Base-by-base conservation (phyloP, 1,140 invertebrate species). In the Acromyrmex echinatior region DNA sequence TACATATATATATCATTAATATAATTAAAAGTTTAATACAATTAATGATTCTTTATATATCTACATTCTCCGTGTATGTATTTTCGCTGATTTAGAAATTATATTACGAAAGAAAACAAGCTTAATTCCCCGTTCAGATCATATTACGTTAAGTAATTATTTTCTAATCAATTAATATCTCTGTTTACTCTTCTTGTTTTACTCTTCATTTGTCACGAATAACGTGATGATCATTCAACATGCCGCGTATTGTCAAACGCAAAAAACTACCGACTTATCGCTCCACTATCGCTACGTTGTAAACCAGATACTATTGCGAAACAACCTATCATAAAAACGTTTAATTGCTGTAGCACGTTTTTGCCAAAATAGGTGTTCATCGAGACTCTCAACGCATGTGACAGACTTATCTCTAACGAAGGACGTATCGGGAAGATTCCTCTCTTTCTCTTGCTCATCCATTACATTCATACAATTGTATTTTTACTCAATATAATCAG, bases 281-380 rank as follows among this genome's bases (percentile, higher is more conserved):
- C 35, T 76, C 10, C 25, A 85, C 77, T 39, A 18, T 31, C n/a
- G n/a, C n/a, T n/a, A 2, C 21, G 6, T 73, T n/a, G 45, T 31
- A 28, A 35, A 9, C 6, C 49, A 81, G 35, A 49, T 58, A 70
- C 31, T 31, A 71, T 76, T 84, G 70, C 58, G 25, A 84, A 84
- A 84, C 25, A 14, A 14, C 0, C 68, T 39, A 1, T 71, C 79
- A 53, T 76, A 84, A 79, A 79, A 53, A 21, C 31, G 3, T 28
- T 86, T 21, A 66, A 66, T 63, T 65, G 51, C 35, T 49, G 60
- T 76, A 51, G n/a, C 68, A 35, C 28, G 65, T 79, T 66, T 66
- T 86, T 66, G 62, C 62, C 49, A 79, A 86, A 86, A 86, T 86
- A 66, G 81, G 31, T 31, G n/a, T 12, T n/a, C 49, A 31, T 45